These are phyloP conservation scores for Sinohyriopsis cumingii DNA, from an alignment of 2,888 invertebrate species.

Conservation along the genomic window DNA sequence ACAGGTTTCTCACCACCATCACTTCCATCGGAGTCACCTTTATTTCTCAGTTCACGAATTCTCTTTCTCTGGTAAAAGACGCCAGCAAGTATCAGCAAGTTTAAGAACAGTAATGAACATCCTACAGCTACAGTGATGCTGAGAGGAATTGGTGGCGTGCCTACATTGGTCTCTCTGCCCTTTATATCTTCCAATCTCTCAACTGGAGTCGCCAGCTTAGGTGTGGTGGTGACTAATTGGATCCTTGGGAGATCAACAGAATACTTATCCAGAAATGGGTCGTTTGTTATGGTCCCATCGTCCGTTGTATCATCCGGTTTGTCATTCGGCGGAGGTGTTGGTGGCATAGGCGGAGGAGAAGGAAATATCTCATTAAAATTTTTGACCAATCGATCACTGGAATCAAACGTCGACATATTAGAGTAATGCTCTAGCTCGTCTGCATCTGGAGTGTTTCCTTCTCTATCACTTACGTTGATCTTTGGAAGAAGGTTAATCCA, in stretches of 20 bases:
- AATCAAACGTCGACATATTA: constrained; percentile 91
- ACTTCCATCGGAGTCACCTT: constrained; percentile 22
- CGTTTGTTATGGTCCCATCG: constrained; percentile 5
- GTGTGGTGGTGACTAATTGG: too few species aligned
- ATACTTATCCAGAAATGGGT: too few species aligned
- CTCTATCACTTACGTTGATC: constrained; percentile 85
- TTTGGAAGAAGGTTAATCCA: constrained; percentile 97
- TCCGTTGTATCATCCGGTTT: constrained; percentile 5
- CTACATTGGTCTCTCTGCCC: not conserved
- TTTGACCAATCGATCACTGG: constrained; percentile 79
- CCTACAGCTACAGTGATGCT: constrained; percentile 86
- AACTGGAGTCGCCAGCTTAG: too few species aligned
- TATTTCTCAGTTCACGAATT: constrained; percentile 51
- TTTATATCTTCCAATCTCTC: constrained; percentile 4
- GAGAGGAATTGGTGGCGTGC: constrained; percentile 54
- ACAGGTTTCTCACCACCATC: not conserved
- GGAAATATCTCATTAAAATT: constrained; percentile 45
- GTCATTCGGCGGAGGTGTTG: constrained; percentile 12
- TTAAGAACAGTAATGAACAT: constrained; percentile 90
- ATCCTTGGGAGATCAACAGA: too few species aligned
- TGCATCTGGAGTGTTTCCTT: constrained; percentile 83
- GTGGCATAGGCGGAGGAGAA: constrained; percentile 63
- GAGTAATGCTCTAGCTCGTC: constrained; percentile 88
- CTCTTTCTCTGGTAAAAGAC: constrained; percentile 86
- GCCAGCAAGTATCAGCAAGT: constrained; percentile 93